phyloP scores from a whole-genome alignment of 2,113 vertebrate species.

The Pycnonotus jocosus region DNA sequence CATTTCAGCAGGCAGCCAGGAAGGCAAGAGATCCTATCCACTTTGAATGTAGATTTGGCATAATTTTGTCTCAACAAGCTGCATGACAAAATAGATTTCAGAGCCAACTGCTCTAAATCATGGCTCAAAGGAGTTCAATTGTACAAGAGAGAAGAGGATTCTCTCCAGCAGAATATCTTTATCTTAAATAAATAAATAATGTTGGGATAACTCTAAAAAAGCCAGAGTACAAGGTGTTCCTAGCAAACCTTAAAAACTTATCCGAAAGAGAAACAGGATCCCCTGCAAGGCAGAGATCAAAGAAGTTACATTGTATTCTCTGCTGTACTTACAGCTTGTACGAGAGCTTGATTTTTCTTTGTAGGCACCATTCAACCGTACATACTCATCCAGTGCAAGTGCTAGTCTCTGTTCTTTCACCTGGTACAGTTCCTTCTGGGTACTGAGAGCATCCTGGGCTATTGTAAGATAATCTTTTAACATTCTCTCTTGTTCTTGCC shows the following conservation, averaged over 20 bases:
- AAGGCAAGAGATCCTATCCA: neutral
- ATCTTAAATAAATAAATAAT: neutral
- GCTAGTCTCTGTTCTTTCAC: conserved; percentile 84
- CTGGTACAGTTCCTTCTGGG: conserved; percentile 82
- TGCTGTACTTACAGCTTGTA: conserved; percentile 78
- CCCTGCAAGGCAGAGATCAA: conserved; percentile 4
- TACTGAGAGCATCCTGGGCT: conserved; percentile 80
- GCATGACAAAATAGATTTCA: neutral
- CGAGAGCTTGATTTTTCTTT: conserved; percentile 84
- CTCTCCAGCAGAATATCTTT: neutral
- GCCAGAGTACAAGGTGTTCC: neutral
- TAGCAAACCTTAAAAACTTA: neutral
- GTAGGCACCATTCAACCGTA: conserved; percentile 78
- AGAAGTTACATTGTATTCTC: neutral
- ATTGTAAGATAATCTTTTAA: conserved; percentile 83
- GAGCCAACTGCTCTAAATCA: neutral
- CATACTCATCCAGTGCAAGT: conserved; percentile 80
- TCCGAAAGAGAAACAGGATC: neutral
- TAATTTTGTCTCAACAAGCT: neutral
- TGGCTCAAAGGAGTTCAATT: neutral
- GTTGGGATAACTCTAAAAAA: neutral
- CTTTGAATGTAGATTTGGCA: neutral
- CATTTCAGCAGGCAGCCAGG: neutral
- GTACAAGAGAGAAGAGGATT: neutral
- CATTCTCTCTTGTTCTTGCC: conserved; percentile 84